Base-by-base conservation (phyloP, 2,797 vertebrate genomes). In the Heliangelus exortis region DNA sequence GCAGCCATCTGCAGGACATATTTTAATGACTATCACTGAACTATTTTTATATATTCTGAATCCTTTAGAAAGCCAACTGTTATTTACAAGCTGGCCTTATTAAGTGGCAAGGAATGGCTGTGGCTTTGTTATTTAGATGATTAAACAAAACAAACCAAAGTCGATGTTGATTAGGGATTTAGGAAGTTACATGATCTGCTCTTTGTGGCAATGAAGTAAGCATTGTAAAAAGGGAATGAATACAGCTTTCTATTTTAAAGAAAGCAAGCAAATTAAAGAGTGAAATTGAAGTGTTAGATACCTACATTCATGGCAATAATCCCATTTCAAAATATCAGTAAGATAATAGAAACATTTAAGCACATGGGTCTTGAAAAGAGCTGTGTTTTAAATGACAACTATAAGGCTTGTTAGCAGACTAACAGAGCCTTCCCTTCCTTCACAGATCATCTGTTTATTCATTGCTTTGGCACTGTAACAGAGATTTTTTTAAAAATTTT, bases 41-140 rank as follows among this genome's bases (percentile, higher is more conserved):
- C 59, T 77, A 84, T 92, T 95, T 95, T 95, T 89, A 54, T 84
- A 75, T 73, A 87, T 62, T 88, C 78, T 69, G 59, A 76, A 88
- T 72, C 43, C 50, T 94, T 84, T 86, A 59, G 48, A 85, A 75
- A 87, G 36, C n/a, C 34, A 92, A 51, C 26, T 78, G 57, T 87
- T 91, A 72, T 74, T 89, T 95, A 63, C 50, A 93, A 67, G 20
- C 61, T 53, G n/a, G 45, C 36, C 11, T 47, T 92, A 87, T 84
- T 94, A 89, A 87, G 31, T 89, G 74, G 67, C 48, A 87, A 79
- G 73, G 62, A 84, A 84, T 84, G 65, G 18, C 62, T 93, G 28
- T 71, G 18, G 68, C 57, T 80, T 92, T 93, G 25, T 26, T 89
- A 58, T 82, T 55, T 72, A 59, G 83, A 87, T 77, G n/a, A 95